A percentile compares a stretch with the other conserved stretches of the same genome.
Conservation (phyloP, 1,140 invertebrate species). For the Pristionchus pacificus region DNA sequence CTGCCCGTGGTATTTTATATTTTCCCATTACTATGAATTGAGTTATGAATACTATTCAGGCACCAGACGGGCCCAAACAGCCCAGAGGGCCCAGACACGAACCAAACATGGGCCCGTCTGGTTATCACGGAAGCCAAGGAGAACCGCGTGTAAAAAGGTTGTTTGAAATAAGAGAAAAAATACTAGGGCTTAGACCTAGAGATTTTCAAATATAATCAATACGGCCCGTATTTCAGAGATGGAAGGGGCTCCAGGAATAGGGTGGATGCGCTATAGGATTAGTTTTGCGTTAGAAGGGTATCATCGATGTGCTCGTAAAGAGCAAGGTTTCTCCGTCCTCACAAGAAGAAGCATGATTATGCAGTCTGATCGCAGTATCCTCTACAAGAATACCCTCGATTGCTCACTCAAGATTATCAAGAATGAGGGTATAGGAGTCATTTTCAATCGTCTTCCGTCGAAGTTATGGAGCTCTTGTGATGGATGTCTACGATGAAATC, state of each 20-base stretch:
- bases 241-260: conserved; percentile 65
- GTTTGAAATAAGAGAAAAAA: too few species aligned
- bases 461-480: conserved; percentile 62
- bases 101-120: too few species aligned
- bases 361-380: conserved; percentile 64
- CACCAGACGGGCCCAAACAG: too few species aligned
- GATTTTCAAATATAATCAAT: too few species aligned
- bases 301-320: conserved; percentile 47
- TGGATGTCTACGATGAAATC: conserved; percentile 64
- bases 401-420: conserved; percentile 63
- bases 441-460: conserved; percentile 65
- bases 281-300: conserved; percentile 61
- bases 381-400: conserved; percentile 64
- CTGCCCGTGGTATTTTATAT: too few species aligned
- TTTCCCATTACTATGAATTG: too few species aligned
- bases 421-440: conserved; percentile 60
- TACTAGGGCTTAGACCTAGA: too few species aligned
- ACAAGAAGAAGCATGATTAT: conserved; percentile 63
- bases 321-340: conserved; percentile 44
- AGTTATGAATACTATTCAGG: too few species aligned
- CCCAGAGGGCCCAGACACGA: too few species aligned
- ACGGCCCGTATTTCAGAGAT: conserved; percentile 44
- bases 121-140: too few species aligned
- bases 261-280: conserved; percentile 74
- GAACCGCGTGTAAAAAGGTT: too few species aligned